These are phyloP conservation scores for Sardinella longiceps DNA, from an alignment of 2,797 vertebrate genomes.

Conservation along the genomic window DNA sequence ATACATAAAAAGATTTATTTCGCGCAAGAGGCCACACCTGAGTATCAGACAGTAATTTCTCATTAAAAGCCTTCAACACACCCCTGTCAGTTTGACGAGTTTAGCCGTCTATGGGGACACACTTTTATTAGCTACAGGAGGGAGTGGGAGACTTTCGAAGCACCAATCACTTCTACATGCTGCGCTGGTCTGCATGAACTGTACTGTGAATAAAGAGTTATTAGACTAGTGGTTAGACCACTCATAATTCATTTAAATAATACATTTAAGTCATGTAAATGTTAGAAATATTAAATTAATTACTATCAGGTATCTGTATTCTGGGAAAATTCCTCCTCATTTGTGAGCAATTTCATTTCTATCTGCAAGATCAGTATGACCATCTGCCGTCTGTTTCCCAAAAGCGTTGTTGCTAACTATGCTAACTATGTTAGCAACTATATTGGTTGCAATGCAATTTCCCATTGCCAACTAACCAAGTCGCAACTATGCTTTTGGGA, in stretches of 20 bases:
- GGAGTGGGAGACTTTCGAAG: neutral
- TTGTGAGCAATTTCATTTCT: no score
- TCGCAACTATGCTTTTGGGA: no score
- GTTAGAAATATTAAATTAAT: neutral
- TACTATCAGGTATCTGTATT: neutral
- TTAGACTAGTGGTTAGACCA: neutral
- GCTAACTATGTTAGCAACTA: no score
- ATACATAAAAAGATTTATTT: slow-evolving; percentile 21
- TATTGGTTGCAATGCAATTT: no score
- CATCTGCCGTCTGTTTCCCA: no score
- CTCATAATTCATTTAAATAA: neutral
- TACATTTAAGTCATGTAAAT: neutral
- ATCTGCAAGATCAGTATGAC: no score
- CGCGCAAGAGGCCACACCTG: neutral
- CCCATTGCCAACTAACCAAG: no score
- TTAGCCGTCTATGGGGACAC: neutral
- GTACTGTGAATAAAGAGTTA: neutral
- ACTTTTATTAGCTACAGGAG: neutral
- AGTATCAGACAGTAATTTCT: neutral
- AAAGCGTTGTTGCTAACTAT: no score
- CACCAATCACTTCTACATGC: neutral
- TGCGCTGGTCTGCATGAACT: neutral
- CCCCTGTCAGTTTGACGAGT: neutral
- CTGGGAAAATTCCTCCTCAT: no score
- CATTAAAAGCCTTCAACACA: neutral